phyloP scores from a whole-genome alignment of 2,797 vertebrate genomes.

The Aldrovandia affinis region DNA sequence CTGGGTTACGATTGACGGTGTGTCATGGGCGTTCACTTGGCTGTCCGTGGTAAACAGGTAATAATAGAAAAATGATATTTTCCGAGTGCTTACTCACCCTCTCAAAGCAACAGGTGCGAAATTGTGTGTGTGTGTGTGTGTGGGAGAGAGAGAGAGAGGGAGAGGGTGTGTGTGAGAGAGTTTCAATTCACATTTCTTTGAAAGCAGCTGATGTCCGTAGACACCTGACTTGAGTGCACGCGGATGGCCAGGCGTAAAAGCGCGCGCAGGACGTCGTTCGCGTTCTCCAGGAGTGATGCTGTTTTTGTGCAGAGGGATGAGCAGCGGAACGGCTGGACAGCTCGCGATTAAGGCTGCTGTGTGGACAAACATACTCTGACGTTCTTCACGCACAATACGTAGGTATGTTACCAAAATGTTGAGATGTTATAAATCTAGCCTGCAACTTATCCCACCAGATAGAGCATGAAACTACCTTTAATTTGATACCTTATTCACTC shows the following conservation, averaged over 20 bases:
- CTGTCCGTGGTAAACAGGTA: constrained; percentile 20
- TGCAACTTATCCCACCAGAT: no score
- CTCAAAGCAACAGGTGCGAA: neutral
- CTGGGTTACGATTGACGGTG: neutral
- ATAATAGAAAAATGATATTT: neutral
- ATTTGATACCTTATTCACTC: no score
- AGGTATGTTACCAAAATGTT: no score
- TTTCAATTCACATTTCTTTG: neutral
- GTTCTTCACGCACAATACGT: no score
- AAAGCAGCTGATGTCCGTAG: neutral
- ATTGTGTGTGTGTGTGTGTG: neutral
- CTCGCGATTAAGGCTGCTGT: neutral
- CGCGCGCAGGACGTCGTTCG: neutral
- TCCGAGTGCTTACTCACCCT: neutral
- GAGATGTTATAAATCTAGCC: no score
- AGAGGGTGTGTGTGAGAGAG: neutral
- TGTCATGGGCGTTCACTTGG: neutral
- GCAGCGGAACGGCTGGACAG: neutral
- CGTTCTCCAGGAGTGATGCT: no score
- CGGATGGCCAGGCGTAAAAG: neutral
- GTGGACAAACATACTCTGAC: neutral
- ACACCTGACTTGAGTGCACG: neutral
- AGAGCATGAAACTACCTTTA: no score
- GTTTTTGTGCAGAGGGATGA: neutral
- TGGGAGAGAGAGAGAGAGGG: neutral